These are phyloP conservation scores for Cryptops parisi DNA, from an alignment of 2,888 invertebrate species.

Conservation along the genomic window DNA sequence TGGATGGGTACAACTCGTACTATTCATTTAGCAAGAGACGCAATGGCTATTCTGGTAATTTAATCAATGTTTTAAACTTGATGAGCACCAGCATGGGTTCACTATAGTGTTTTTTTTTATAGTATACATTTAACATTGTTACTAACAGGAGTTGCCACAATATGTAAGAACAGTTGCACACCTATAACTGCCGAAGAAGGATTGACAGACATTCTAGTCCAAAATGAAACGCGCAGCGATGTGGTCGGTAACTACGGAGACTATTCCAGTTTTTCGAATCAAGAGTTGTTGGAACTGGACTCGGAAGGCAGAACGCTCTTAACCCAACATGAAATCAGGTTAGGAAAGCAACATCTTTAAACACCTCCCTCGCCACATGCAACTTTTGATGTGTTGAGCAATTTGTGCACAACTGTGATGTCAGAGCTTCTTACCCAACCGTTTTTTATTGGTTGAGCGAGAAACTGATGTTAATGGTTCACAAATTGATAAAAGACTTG, in stretches of 20 bases:
- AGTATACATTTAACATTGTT: conserved; percentile 14
- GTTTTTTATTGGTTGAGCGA: too few relatives aligned
- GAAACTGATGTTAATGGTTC: too few relatives aligned
- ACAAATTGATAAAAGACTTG: too few relatives aligned
- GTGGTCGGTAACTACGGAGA: conserved; percentile 29
- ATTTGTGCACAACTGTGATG: too few relatives aligned
- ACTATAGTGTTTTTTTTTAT: conserved; percentile 9
- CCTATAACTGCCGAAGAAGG: conserved; percentile 36
- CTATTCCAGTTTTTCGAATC: conserved; percentile 26
- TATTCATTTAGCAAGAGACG: conserved; percentile 35
- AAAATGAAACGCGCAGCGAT: conserved; percentile 17
- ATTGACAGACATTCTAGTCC: conserved; percentile 26
- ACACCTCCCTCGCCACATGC: too few relatives aligned
- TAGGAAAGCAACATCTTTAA: too few relatives aligned
- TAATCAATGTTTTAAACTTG: too few relatives aligned
- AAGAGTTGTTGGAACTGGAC: conserved; percentile 33
- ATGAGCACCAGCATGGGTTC: not conserved
- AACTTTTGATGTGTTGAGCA: too few relatives aligned
- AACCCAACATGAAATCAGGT: conserved; percentile 34
- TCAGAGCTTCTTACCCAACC: too few relatives aligned
- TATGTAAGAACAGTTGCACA: conserved; percentile 28
- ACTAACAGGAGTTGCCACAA: conserved; percentile 35
- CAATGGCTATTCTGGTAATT: conserved; percentile 36
- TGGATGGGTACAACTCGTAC: conserved; percentile 37
- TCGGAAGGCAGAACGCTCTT: conserved; percentile 36